Conservation (phyloP, 2,797 vertebrate species). For the Potorous gilbertii region DNA sequence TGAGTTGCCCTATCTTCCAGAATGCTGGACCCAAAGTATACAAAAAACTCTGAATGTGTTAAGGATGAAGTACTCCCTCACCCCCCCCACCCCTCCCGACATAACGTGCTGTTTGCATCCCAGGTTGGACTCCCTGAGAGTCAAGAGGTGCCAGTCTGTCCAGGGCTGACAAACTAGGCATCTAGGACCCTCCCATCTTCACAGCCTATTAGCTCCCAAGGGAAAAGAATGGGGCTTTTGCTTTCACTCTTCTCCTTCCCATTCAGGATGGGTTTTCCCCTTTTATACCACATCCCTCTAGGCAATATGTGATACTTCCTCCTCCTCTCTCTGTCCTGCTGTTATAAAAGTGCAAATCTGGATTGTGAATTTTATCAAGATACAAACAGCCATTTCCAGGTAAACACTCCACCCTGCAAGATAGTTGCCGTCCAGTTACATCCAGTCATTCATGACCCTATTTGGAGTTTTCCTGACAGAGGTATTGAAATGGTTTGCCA, state of each 20-base stretch:
- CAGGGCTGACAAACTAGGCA: neutral
- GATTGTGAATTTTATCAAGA: neutral
- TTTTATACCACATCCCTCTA: neutral
- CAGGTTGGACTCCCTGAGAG: neutral
- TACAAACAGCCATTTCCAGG: neutral
- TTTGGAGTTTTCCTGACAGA: neutral
- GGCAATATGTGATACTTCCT: too few species aligned
- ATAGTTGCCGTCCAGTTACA: too few species aligned
- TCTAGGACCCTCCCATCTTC: neutral
- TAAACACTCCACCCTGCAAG: neutral
- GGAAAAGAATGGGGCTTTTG: too few species aligned
- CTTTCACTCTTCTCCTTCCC: neutral
- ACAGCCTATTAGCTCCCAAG: too few species aligned
- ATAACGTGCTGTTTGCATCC: neutral
- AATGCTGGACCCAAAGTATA: neutral
- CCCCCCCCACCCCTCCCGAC: neutral
- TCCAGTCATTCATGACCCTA: neutral
- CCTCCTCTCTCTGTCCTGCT: neutral
- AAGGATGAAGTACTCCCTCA: rapidly evolving
- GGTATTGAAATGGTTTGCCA: too few species aligned
- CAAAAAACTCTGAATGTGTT: too few species aligned
- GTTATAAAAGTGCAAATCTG: neutral
- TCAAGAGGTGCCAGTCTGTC: neutral
- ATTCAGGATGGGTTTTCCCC: neutral
- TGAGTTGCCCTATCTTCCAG: neutral